Conservation (phyloP, 2,113 vertebrate species). For the Lasiurus borealis region DNA sequence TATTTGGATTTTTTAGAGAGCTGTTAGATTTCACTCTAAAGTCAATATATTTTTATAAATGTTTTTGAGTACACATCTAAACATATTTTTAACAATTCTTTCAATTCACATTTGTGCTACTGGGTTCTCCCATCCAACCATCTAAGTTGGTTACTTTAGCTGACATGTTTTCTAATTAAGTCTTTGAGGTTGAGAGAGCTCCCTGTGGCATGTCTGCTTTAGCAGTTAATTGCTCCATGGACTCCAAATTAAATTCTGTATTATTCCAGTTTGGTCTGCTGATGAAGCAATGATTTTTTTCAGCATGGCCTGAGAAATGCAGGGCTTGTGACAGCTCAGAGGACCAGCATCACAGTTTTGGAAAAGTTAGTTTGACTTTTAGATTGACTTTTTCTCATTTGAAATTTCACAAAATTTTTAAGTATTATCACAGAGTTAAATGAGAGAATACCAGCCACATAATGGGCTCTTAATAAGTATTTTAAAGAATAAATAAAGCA, state of each 20-base stretch:
- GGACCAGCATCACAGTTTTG: slow-evolving; percentile 71
- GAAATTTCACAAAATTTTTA: slow-evolving; percentile 64
- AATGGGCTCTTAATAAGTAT: slow-evolving; percentile 14
- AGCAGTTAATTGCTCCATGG: slow-evolving; percentile 90
- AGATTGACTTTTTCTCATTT: slow-evolving; percentile 58
- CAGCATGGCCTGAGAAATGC: slow-evolving; percentile 75
- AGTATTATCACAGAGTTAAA: slow-evolving; percentile 32
- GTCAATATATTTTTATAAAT: slow-evolving; percentile 71
- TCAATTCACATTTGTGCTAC: slow-evolving; percentile 80
- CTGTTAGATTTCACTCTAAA: slow-evolving; percentile 78
- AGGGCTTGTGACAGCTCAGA: neutral
- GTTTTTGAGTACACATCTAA: slow-evolving; percentile 79
- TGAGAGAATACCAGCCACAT: neutral
- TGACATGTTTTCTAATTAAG: slow-evolving; percentile 89
- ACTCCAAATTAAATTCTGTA: slow-evolving; percentile 89
- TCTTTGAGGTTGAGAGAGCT: slow-evolving; percentile 89
- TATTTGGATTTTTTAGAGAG: slow-evolving; percentile 37
- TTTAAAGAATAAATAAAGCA: slow-evolving; percentile 40
- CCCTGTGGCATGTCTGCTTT: slow-evolving; percentile 88
- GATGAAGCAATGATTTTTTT: slow-evolving; percentile 87
- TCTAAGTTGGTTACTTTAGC: slow-evolving; percentile 90
- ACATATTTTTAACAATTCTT: slow-evolving; percentile 75
- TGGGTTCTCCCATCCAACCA: slow-evolving; percentile 83
- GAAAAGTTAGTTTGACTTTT: slow-evolving; percentile 68
- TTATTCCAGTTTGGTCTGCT: slow-evolving; percentile 88